These are phyloP conservation scores for Apistogramma diplotaenia DNA, from an alignment of 2,113 vertebrate species.

Conservation along the genomic window DNA sequence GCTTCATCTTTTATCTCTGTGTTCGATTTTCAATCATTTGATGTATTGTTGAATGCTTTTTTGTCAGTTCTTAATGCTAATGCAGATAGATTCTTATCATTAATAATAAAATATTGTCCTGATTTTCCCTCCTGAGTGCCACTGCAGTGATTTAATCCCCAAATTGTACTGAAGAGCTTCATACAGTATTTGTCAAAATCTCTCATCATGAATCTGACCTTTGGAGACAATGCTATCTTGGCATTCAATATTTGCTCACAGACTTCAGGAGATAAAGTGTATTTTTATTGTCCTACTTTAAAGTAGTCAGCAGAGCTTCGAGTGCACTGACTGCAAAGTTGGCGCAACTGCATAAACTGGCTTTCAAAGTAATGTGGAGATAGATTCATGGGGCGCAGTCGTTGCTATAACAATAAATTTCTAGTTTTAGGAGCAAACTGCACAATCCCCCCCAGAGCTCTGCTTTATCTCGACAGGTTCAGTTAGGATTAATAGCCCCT, in stretches of 20 bases:
- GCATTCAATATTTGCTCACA: constrained; percentile 31
- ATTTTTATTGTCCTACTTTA: neutral
- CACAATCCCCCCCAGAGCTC: constrained; percentile 20
- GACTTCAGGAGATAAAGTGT: constrained; percentile 13
- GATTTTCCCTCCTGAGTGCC: neutral
- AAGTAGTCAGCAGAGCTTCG: neutral
- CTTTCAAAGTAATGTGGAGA: constrained; percentile 17
- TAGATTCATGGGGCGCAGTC: constrained; percentile 35
- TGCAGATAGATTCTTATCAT: neutral
- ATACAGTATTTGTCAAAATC: neutral
- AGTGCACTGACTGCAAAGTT: constrained; percentile 6
- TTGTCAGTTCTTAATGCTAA: neutral
- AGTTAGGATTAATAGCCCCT: constrained; percentile 49
- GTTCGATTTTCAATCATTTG: neutral
- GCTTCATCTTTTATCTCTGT: neutral
- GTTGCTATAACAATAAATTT: constrained; percentile 34
- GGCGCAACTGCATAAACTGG: constrained; percentile 8
- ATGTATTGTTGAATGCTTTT: too few relatives aligned
- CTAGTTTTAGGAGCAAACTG: constrained; percentile 30
- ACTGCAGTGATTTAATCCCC: neutral
- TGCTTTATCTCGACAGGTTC: constrained; percentile 53
- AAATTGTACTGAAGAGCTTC: neutral
- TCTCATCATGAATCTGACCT: constrained; percentile 34
- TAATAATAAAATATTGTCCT: neutral
- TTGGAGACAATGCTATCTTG: constrained; percentile 25